Evolutionary conservation across 2,113 vertebrate species (phyloP).

Genomic region (Cephalopterus ornatus): DNA sequence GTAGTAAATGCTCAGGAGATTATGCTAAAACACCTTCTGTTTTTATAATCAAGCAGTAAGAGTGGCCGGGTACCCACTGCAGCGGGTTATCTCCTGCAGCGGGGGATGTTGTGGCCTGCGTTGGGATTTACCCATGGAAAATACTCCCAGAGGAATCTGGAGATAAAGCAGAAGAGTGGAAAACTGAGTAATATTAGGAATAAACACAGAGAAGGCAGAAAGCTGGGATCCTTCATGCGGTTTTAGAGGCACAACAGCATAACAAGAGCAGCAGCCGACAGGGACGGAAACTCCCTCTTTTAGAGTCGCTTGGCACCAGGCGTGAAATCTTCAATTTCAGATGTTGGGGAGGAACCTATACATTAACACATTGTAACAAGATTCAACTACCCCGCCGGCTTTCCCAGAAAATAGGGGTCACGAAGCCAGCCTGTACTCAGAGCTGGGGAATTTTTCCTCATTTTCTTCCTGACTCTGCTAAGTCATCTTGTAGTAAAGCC

Average conservation of each 20-base stretch:
- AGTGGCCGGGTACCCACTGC: not conserved
- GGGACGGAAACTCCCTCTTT: not conserved
- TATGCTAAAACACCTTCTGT: not conserved
- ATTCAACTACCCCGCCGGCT: not conserved
- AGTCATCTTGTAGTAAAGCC: not conserved
- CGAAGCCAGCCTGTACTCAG: not conserved
- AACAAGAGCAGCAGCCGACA: not conserved
- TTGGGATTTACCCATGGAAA: not conserved
- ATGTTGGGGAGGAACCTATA: not conserved
- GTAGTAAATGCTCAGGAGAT: conserved; percentile 31
- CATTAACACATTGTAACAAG: not conserved
- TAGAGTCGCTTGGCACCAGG: not conserved
- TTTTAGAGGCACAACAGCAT: not conserved
- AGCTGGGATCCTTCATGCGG: not conserved
- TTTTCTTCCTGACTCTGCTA: conserved; percentile 28
- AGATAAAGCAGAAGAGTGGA: not conserved
- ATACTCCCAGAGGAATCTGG: not conserved
- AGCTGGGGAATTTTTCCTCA: conserved; percentile 10
- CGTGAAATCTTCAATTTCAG: not conserved
- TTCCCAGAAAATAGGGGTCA: conserved; percentile 39
- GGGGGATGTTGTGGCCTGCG: not conserved
- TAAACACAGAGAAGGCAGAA: not conserved
- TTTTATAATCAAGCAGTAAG: not conserved
- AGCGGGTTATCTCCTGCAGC: not conserved
- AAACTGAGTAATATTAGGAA: conserved; percentile 19